Conservation (phyloP, 1,140 invertebrate genomes). For the Brachionus angularis region DNA sequence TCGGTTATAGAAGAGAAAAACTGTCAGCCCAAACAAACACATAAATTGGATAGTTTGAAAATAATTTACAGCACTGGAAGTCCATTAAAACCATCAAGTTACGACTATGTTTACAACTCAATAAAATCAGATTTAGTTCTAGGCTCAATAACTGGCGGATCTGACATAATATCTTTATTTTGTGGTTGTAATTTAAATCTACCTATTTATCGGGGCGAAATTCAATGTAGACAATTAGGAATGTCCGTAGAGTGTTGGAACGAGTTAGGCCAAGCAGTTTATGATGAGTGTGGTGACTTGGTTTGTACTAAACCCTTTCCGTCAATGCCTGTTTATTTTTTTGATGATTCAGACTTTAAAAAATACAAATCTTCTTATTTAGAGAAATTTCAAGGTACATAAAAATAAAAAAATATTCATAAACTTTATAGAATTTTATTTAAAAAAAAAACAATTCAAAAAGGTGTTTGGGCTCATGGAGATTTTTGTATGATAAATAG, state of each 20-base stretch:
- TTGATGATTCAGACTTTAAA: constrained; percentile 61
- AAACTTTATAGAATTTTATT: neutral
- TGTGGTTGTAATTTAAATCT: constrained; percentile 61
- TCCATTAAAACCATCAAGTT: constrained; percentile 61
- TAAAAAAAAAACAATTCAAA: neutral
- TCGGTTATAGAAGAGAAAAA: constrained; percentile 60
- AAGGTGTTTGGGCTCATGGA: constrained; percentile 63
- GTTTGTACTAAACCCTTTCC: constrained; percentile 64
- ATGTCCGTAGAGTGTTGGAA: constrained; percentile 61
- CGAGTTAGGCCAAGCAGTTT: constrained; percentile 54
- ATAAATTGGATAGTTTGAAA: constrained; percentile 58
- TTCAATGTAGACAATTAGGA: constrained; percentile 61
- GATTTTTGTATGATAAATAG: constrained; percentile 63
- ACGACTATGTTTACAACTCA: constrained; percentile 62
- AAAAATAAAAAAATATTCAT: no score
- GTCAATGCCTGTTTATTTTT: constrained; percentile 64
- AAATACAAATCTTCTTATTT: constrained; percentile 65
- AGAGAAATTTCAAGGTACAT: constrained; percentile 57
- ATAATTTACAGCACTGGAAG: constrained; percentile 64
- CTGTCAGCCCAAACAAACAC: constrained; percentile 52
- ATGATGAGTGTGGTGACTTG: constrained; percentile 62
- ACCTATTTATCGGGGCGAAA: constrained; percentile 63
- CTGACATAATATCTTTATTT: constrained; percentile 65
- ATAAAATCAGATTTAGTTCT: constrained; percentile 63
- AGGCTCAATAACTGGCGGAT: constrained; percentile 64